These are phyloP conservation scores for Equus przewalskii DNA, from an alignment of 2,113 vertebrate species.

Conservation along the genomic window DNA sequence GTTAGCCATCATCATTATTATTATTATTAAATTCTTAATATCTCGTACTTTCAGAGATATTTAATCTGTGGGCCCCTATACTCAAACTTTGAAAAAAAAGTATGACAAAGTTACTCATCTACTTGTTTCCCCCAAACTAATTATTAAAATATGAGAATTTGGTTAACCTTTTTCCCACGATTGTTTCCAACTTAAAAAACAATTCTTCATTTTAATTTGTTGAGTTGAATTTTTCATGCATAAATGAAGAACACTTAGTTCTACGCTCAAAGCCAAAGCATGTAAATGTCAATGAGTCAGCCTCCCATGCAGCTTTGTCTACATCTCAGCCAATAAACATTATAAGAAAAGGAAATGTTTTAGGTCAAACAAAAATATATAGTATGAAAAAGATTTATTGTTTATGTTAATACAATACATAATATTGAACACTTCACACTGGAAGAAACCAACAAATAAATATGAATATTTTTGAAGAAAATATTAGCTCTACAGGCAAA, in stretches of 20 bases:
- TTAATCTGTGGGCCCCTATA: background rate
- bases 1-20: background rate
- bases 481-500: background rate
- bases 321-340: conserved; percentile 32
- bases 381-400: background rate
- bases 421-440: background rate
- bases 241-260: background rate
- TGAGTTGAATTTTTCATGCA: background rate
- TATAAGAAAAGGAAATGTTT: conserved; percentile 21
- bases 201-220: background rate
- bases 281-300: background rate
- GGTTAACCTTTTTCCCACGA: background rate
- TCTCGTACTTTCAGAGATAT: background rate
- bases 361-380: background rate
- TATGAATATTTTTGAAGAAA: background rate
- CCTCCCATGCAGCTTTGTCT: background rate
- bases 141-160: conserved; percentile 22
- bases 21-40: background rate
- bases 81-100: background rate
- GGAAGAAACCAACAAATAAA: background rate
- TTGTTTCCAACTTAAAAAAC: background rate
- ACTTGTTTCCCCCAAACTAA: background rate
- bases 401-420: background rate
- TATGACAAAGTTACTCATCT: background rate
- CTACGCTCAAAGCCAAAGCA: conserved; percentile 19